Conservation (phyloP, 2,888 invertebrate species). For the Cataglyphis rosenhaueri region DNA sequence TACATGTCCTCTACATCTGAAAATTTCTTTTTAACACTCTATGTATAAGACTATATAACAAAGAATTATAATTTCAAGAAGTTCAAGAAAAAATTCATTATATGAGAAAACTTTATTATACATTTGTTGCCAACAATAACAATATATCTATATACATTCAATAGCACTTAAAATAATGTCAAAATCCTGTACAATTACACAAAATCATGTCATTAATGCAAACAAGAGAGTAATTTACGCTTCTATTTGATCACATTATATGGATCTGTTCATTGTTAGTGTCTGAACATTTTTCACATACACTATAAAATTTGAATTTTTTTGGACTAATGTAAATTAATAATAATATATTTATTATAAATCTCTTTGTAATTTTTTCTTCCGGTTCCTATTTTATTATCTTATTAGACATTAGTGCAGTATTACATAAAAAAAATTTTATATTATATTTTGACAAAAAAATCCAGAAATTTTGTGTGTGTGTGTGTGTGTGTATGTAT, state of each 20-base stretch:
- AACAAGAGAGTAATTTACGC: not conserved
- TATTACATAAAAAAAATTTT: not conserved
- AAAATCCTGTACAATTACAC: conserved; percentile 16
- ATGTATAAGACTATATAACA: not conserved
- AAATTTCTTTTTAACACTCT: not conserved
- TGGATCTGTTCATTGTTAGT: not conserved
- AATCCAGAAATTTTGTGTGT: not conserved
- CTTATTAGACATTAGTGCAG: not conserved
- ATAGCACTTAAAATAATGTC: conserved; percentile 30
- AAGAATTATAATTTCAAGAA: conserved; percentile 35
- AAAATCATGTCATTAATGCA: not conserved
- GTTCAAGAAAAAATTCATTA: conserved; percentile 57
- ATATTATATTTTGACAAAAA: not conserved
- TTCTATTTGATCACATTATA: conserved; percentile 24
- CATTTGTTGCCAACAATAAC: conserved; percentile 58
- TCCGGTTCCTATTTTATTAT: not conserved
- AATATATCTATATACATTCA: conserved; percentile 64
- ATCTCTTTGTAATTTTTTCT: not conserved
- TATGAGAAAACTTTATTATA: conserved; percentile 70
- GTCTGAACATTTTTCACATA: conserved; percentile 1
- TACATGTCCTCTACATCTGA: not conserved
- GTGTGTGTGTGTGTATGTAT: not conserved
- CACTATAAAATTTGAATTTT: conserved; percentile 13
- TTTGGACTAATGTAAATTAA: not conserved
- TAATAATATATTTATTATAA: not conserved